Base-by-base conservation (phyloP, 1,140 invertebrate genomes). In the Saccostrea glomerata region DNA sequence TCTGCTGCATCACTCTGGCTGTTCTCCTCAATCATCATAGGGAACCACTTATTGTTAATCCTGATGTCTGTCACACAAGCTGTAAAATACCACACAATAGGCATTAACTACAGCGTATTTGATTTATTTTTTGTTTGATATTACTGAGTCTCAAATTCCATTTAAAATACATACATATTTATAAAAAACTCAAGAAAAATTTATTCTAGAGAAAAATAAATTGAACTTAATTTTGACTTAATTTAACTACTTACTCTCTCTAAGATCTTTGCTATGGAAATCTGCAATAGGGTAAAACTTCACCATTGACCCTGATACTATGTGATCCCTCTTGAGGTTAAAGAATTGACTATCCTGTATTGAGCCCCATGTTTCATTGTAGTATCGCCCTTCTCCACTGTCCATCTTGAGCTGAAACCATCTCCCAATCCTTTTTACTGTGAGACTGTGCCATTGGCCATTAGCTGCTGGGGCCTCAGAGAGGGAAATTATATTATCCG, bases 371-470 rank as follows among this genome's bases (percentile, higher is more conserved):
- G 98, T 98, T 94, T 99, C 98, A 94, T 99, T 99, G 95, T 98
- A 99, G 89, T 98, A 96, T 90, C 98, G 95, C 0, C 98, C 98
- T 96, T 99, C 98, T 3, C 98, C 98, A 17, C 98, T 98, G 94
- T 99, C 98, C 70, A 99, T 95, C 93, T 98, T 98, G 73, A 99
- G 94, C 15, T 97, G 98, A n/a, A 98, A 98, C 9, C 98, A 98
- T 58, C 98, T 98, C 58, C 98, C 98, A 91, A 98, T 98, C 87
- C 99, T 96, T 23, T 92, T 88, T 82, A 95, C 88, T 36, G 97
- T 96, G 0, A 98, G 98, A 12, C 97, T 98, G 94, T 99, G 99
- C 98, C 98, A 99, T 92, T 99, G 98, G 15, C 99, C 99, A 95
- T 99, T 98, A 93, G 98, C 98, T 1, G 99, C 98, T 3, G 97